A percentile compares a stretch with the other conserved stretches of the same genome.
Conservation (phyloP, 2,888 invertebrate genomes). For the Dione juno region DNA sequence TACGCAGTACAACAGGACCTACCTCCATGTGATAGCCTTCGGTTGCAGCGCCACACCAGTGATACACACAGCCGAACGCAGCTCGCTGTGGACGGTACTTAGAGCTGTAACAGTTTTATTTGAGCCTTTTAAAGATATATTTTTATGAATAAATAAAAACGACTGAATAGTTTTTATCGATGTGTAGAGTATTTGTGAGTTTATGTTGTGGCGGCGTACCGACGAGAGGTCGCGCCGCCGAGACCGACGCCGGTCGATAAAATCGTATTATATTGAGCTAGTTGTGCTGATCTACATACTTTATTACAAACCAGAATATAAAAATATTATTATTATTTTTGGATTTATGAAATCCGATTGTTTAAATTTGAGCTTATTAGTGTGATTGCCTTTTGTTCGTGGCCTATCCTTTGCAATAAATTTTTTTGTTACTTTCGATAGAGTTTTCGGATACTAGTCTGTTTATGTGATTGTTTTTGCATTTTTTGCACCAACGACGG, state of each 20-base stretch:
- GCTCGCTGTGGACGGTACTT: conserved; percentile 60
- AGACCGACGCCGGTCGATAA: conserved; percentile 76
- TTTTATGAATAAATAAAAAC: conserved; percentile 83
- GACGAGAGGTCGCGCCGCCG: conserved; percentile 59
- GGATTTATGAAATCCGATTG: conserved; percentile 78
- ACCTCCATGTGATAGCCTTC: conserved; percentile 31
- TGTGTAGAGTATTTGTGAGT: conserved; percentile 80
- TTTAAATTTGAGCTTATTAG: conserved; percentile 75
- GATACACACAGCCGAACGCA: conserved; percentile 58
- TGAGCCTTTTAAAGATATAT: conserved; percentile 83
- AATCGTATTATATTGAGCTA: conserved; percentile 79
- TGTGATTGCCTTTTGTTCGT: conserved; percentile 74
- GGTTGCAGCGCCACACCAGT: conserved; percentile 61
- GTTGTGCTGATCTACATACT: conserved; percentile 71
- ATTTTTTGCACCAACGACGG: conserved; percentile 77
- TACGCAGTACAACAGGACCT: conserved; percentile 41
- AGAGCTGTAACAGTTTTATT: conserved; percentile 73
- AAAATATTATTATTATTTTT: conserved; percentile 50
- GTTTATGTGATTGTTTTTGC: conserved; percentile 80
- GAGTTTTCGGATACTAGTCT: conserved; percentile 81
- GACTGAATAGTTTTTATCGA: conserved; percentile 83
- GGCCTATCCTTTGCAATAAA: conserved; percentile 78
- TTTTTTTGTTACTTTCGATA: conserved; percentile 71
- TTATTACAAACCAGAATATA: conserved; percentile 62
- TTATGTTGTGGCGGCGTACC: conserved; percentile 64